Conservation (phyloP, 2,797 vertebrate genomes). For the Pseudopleuronectes americanus region DNA sequence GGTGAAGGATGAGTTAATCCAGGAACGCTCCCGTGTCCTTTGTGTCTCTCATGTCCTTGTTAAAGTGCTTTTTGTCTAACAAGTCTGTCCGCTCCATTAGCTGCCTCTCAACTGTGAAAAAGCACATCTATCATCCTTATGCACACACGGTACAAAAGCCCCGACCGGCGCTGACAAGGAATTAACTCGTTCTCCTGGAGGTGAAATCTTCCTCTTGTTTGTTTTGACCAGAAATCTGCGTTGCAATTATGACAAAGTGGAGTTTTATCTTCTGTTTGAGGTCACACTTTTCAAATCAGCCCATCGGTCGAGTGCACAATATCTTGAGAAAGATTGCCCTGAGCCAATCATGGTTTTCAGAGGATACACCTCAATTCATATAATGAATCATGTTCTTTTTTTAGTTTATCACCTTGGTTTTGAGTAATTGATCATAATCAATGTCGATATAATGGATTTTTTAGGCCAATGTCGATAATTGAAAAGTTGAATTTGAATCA, state of each 20-base stretch:
- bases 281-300: not conserved
- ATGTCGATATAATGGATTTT: not conserved
- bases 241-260: not conserved
- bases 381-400: not conserved
- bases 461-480: not conserved
- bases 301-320: not conserved
- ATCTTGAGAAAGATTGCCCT: constrained; percentile 2
- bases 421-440: not conserved
- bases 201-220: constrained; percentile 5
- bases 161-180: constrained; percentile 34
- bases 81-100: constrained; percentile 75
- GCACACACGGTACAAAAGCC: constrained; percentile 44
- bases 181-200: constrained; percentile 31
- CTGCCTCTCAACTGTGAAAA: constrained; percentile 75
- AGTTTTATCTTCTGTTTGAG: not conserved
- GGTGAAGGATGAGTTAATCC: constrained; percentile 62
- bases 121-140: constrained; percentile 75
- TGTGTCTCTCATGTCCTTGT: constrained; percentile 69
- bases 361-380: not conserved
- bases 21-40: constrained; percentile 59
- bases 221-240: not conserved
- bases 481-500: not conserved
- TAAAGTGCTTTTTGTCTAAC: constrained; percentile 69
- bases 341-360: not conserved
- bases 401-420: not conserved